Evolutionary conservation across 37 sponge, comb jelly and placozoan species (phyloP), one percentile per base, ranked within the genome.

Genomic region (Aplysina aerophoba): DNA sequence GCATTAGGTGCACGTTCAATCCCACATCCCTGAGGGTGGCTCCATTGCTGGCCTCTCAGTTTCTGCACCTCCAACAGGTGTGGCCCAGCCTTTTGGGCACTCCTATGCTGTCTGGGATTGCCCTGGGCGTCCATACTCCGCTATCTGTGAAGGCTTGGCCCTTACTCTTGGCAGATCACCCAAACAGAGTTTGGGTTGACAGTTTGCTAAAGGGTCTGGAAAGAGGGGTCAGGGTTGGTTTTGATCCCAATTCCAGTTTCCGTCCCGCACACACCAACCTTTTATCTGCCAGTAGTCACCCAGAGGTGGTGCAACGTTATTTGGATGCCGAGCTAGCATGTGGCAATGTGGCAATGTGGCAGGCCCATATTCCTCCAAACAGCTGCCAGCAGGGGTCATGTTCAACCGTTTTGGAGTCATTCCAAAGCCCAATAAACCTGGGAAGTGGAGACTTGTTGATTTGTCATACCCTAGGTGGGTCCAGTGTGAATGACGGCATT

Each of bases 331-430:
- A 62, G 11, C 4, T 62, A 14, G 25, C n/a, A 62, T 62, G 25
- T 62, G 63, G 63, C 63, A 62, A 62, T 62, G 25, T 62, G 63
- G 63, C 63, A 62, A 62, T 62, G 25, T 62, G 63, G 63, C 63
- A 62, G 63, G 63, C 63, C 63, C 63, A 22, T 62, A 14, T 14
- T 25, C 27, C 4, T 25, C 63, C 12, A 4, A 22, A 4, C 63
- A 62, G 63, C 25, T 62, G 63, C 25, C n/a, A 14, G 50, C 50
- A 44, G 63, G 27, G 4, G 12, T 62, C 63, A 62, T 25, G 27
- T 28, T 13, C 27, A 62, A 62, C 27, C 63, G 63, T 4, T 62
- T 62, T 25, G 63, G 63, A 11, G 20, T 59, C 8, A 80, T 80
- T 3, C 15, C 58, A 8, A 80, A 80, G 36, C 30, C 20, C n/a